Evolutionary conservation across 30 jellyfish, hydroid and myxozoan genomes (phyloP).

Genomic region (Clytia hemisphaerica): DNA sequence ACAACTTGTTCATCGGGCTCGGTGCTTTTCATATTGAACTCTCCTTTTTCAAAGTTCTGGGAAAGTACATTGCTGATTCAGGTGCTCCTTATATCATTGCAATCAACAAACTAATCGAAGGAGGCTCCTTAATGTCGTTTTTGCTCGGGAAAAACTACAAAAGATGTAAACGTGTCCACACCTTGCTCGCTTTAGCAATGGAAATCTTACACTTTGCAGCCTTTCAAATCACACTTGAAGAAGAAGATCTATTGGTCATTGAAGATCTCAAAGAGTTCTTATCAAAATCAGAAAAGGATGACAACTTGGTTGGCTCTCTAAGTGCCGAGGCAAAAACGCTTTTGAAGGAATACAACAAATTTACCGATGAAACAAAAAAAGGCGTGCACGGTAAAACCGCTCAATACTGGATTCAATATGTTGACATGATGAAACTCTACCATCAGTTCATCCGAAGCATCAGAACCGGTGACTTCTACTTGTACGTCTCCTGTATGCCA

Average conservation of each 20-base stretch:
- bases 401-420: too few relatives aligned
- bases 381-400: too few relatives aligned
- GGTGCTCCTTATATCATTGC: not conserved
- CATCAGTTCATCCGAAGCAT: not conserved
- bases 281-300: too few relatives aligned
- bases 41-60: not conserved
- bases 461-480: not conserved
- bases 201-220: not conserved
- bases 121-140: not conserved
- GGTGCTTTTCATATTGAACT: constrained; percentile 2
- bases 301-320: too few relatives aligned
- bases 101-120: not conserved
- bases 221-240: not conserved
- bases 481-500: not conserved
- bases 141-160: not conserved
- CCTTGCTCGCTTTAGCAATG: not conserved
- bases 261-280: too few relatives aligned
- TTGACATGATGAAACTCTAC: too few relatives aligned
- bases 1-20: not conserved
- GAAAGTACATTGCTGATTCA: constrained; percentile 1
- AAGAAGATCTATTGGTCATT: too few relatives aligned
- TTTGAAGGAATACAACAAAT: too few relatives aligned
- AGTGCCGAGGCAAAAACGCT: too few relatives aligned
- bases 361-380: too few relatives aligned
- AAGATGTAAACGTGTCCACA: not conserved